A percentile compares a stretch with the other conserved stretches of the same genome.
These are phyloP conservation scores for Leptinotarsa undecemlineata DNA, from an alignment of 1,140 invertebrate species.

Conservation along the genomic window DNA sequence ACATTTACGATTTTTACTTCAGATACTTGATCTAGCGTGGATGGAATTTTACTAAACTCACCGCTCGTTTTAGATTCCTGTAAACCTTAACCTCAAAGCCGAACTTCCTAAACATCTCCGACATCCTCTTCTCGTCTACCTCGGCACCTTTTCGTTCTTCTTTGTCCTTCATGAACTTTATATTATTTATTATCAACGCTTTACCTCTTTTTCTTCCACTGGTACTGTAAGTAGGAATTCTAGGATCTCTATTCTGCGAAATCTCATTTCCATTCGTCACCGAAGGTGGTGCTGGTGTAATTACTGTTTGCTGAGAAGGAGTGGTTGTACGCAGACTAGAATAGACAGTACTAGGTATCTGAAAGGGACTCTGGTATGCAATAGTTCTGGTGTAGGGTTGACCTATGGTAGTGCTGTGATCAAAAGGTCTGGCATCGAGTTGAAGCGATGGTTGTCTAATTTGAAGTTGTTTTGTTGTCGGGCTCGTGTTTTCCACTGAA, in stretches of 20 bases:
- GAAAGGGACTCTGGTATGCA: slow-evolving; percentile 13
- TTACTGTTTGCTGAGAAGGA: not conserved
- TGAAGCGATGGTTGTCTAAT: not conserved
- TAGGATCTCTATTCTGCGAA: not conserved
- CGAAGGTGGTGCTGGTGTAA: not conserved
- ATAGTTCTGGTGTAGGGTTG: not conserved
- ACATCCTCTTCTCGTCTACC: slow-evolving; percentile 59
- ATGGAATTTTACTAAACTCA: slow-evolving; percentile 11
- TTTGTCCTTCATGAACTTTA: slow-evolving; percentile 52
- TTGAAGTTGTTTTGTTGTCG: no score
- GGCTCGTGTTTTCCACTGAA: no score
- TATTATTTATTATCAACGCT: slow-evolving; percentile 64
- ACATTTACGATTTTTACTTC: no score
- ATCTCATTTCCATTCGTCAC: not conserved
- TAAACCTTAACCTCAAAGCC: slow-evolving; percentile 58
- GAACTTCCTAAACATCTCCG: slow-evolving; percentile 59
- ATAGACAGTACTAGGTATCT: not conserved
- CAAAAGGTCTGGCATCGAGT: not conserved
- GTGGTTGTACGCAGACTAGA: not conserved
- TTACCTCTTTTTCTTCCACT: slow-evolving; percentile 52
- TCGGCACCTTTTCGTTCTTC: slow-evolving; percentile 56
- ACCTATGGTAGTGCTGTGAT: no score
- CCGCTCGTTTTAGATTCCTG: slow-evolving; percentile 29
- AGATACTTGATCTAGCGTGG: no score
- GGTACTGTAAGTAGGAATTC: slow-evolving; percentile 18